Evolutionary conservation across 23 tunicate species (phyloP), one percentile per base, ranked within the genome.

Genomic region (Oikopleura albicans): DNA sequence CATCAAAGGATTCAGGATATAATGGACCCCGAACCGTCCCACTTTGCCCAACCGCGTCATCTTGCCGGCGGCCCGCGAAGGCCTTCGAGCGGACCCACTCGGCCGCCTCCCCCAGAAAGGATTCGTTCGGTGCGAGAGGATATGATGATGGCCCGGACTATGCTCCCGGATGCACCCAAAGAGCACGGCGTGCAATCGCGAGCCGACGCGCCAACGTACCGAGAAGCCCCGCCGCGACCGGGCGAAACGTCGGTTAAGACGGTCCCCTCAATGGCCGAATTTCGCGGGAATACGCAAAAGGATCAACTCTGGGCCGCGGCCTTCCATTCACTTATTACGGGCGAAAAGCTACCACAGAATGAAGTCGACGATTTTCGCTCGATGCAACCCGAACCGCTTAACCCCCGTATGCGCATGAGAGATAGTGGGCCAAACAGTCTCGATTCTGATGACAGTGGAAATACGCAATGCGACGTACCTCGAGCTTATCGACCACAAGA

Each of bases 161-260:
- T 71, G 79, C 2, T 71, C 37, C 79, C 79, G 37, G 79, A 71
- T 37, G 79, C 79, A 27, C 79, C 79, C 2, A 71, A 71, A 71
- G 79, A 37, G 4, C 2, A 27, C 31, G 79, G 36, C 35, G 79
- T 12, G 2, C 34, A 71, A 71, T 12, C 27, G 4, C 79, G 79
- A 16, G 79, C 79, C 35, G 79, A 71, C 37, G 79, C 79, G 2
- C 79, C 79, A 29, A 16, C 28, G 36, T 71, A 71, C 79, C 79
- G 79, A 16, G 79, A 16, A 2, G 79, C 79, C 31, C 79, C 79
- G 31, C 79, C 79, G 79, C 79, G 79, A 71, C 79, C 79, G 33
- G 79, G 79, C 2, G 79, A 71, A 71, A 37, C 37, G 28, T 34
- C 35, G 37, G 4, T 71, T 31, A 16, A 29, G 4, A 71, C 28